Evolutionary conservation across 2,113 vertebrate species (phyloP).

Genomic region (Panthera tigris): DNA sequence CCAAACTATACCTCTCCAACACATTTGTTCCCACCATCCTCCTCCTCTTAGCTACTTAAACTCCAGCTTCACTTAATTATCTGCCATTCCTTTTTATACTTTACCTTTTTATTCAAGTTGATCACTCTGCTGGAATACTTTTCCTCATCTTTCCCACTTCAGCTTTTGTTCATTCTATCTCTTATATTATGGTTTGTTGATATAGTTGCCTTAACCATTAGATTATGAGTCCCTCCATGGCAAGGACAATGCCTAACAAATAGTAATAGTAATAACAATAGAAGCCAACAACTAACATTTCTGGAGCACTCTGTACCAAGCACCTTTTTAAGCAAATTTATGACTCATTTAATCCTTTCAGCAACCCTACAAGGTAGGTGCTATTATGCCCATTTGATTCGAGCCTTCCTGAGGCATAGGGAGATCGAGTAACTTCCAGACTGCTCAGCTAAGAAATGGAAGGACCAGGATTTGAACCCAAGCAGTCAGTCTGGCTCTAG

Average conservation of each 20-base stretch:
- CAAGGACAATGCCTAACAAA: neutral
- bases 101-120: neutral
- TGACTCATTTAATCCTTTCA: neutral
- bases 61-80: neutral
- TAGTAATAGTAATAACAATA: neutral
- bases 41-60: neutral
- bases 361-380: neutral
- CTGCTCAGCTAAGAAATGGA: neutral
- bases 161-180: neutral
- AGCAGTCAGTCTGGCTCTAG: neutral
- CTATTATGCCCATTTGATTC: neutral
- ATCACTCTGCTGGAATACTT: neutral
- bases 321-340: neutral
- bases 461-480: neutral
- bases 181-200: neutral
- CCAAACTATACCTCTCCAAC: neutral
- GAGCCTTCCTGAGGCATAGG: neutral
- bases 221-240: neutral
- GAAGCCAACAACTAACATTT: neutral
- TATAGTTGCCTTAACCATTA: neutral
- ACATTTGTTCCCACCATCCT: neutral
- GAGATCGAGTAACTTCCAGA: neutral
- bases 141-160: neutral
- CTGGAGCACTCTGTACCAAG: neutral
- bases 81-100: neutral